A percentile compares a stretch with the other conserved stretches of the same genome.
phyloP scores from a whole-genome alignment of 2,113 vertebrate genomes.

The Leucoraja erinaceus region DNA sequence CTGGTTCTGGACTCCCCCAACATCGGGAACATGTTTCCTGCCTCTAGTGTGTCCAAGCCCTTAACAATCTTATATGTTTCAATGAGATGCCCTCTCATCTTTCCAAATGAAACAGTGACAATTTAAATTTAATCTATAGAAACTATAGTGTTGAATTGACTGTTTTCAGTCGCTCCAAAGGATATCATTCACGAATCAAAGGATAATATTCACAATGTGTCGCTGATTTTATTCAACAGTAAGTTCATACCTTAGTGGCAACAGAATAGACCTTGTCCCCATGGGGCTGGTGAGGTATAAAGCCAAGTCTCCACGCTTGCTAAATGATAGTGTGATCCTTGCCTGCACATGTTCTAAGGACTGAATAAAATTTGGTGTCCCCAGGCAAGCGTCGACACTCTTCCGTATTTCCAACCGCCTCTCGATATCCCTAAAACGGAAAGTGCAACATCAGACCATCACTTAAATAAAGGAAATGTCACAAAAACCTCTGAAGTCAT shows the following conservation, averaged over 20 bases:
- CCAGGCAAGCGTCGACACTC: conserved; percentile 71
- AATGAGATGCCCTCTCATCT: too few species aligned
- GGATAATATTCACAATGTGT: not conserved
- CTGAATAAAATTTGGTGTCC: conserved; percentile 68
- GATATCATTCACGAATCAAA: not conserved
- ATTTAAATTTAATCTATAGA: not conserved
- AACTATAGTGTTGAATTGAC: not conserved
- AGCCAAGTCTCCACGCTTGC: conserved; percentile 83
- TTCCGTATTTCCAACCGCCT: conserved; percentile 72
- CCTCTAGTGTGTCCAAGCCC: too few species aligned
- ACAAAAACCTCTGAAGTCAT: not conserved
- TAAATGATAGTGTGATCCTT: conserved; percentile 86
- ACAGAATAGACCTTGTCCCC: conserved; percentile 86
- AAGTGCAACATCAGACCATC: conserved; percentile 28
- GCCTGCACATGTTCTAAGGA: conserved; percentile 85
- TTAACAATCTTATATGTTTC: not conserved
- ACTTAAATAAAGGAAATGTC: not conserved
- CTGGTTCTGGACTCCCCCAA: too few species aligned
- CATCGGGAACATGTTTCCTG: too few species aligned
- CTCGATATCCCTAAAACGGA: conserved; percentile 77
- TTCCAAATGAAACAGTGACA: not conserved
- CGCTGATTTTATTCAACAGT: not conserved
- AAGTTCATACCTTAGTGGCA: conserved; percentile 74
- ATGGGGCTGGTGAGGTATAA: conserved; percentile 86
- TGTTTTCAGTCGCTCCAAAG: not conserved